These are phyloP conservation scores for Troilus luridus DNA, from an alignment of 2,888 invertebrate genomes.

Conservation along the genomic window DNA sequence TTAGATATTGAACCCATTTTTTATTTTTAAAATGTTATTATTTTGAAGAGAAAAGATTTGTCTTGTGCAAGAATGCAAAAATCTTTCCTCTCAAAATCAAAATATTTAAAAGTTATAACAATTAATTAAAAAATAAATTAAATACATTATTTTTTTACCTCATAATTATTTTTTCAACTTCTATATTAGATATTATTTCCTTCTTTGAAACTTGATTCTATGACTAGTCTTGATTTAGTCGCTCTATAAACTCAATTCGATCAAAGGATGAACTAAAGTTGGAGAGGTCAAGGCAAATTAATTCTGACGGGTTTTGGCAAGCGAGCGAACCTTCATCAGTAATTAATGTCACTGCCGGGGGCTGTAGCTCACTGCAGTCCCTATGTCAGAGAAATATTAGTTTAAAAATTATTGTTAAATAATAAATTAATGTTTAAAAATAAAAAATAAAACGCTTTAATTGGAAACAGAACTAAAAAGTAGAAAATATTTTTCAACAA, in stretches of 20 bases:
- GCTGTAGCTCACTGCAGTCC: background rate
- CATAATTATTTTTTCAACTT: background rate
- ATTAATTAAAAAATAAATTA: too few species aligned
- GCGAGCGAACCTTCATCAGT: background rate
- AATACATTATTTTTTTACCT: too few species aligned
- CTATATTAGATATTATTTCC: background rate
- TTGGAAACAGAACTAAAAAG: too few species aligned
- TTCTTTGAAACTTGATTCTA: background rate
- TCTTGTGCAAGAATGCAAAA: too few species aligned
- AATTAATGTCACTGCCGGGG: background rate
- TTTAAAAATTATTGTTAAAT: background rate
- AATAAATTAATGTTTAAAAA: too few species aligned
- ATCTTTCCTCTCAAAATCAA: too few species aligned
- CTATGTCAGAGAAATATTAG: background rate
- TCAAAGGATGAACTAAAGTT: background rate
- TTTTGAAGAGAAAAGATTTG: too few species aligned
- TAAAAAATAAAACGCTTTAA: too few species aligned
- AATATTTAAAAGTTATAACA: too few species aligned
- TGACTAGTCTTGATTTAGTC: background rate
- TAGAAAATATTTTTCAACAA: too few species aligned
- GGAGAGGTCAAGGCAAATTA: slow-evolving; percentile 6
- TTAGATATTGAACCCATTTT: too few species aligned
- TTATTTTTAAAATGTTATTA: too few species aligned
- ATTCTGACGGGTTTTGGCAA: slow-evolving; percentile 1
- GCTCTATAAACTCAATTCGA: background rate